Base-by-base conservation (phyloP, 2,888 invertebrate species). In the Thereva unica region DNA sequence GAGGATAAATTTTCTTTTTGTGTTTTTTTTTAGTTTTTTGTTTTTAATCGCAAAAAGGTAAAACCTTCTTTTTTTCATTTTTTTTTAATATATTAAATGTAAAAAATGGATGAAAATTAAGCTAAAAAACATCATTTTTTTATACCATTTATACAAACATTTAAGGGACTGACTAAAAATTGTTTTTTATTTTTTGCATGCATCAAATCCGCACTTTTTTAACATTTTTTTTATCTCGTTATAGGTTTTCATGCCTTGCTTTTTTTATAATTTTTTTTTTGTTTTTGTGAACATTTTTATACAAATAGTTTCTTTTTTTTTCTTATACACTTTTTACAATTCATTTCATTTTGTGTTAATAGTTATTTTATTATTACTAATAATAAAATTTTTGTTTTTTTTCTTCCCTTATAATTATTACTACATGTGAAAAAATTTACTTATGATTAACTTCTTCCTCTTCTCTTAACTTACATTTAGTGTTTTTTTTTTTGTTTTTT, bases 131-230 rank as follows among this genome's bases (percentile, higher is more conserved):
- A 34, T 53, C 49, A 35, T 64, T 56, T 52, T 23, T 35, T 52
- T 52, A 9, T 42, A 23, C 37, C 42, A 44, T 64, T 49, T 53
- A 64, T 64, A 53, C 44, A 64, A 53, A 64, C 52, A 64, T 64
- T 64, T 52, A 64, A 64, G 53, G 53, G 52, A 53, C 52, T 64
- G 53, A 64, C 61, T 61, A 64, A 64, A 53, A 64, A 64, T 42
- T 50, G 6, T 53, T 38, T 63, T 64, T 64, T 64, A 56, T 56
- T 42, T 12, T 56, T 42, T 12, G 53, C 64, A 53, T 64, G 64
- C 64, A 64, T 64, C 64, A 64, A 64, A 64, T 64, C 50, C 61
- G 53, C 44, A 44, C 35, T 64, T 56, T 56, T 37, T 53, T 53
- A 52, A 64, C 53, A 53, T 64, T 64, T 56, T 56, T 37, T 53